Percentiles rank a stretch among this genome's conserved stretches.
phyloP scores from a whole-genome alignment of 1,140 invertebrate species.

The Liolophura sinensis region DNA sequence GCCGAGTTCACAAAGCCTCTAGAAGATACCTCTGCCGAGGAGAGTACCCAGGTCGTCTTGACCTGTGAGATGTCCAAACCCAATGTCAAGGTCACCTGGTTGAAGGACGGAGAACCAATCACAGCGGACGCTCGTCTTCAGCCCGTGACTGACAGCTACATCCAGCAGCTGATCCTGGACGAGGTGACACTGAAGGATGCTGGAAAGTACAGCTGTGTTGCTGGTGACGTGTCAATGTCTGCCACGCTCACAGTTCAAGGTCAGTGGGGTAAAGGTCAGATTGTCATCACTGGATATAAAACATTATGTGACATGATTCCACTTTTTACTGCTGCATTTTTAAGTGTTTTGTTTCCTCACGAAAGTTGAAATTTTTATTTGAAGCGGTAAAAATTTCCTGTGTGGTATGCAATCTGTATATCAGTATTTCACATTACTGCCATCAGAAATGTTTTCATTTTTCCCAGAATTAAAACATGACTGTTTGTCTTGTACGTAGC shows the following conservation, averaged over 20 bases:
- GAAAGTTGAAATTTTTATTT: no score
- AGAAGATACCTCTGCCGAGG: slow-evolving; percentile 75
- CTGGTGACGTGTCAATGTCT: slow-evolving; percentile 44
- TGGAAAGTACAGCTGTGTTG: slow-evolving; percentile 78
- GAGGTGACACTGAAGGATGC: slow-evolving; percentile 79
- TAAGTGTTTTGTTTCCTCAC: no score
- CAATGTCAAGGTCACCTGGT: slow-evolving; percentile 81
- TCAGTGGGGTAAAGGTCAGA: slow-evolving; percentile 20
- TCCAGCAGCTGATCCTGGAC: slow-evolving; percentile 68
- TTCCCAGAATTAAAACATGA: no score
- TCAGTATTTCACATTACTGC: no score
- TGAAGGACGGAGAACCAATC: slow-evolving; percentile 64
- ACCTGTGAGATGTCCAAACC: slow-evolving; percentile 80
- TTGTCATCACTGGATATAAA: not conserved
- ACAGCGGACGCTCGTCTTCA: slow-evolving; percentile 45
- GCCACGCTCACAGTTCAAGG: slow-evolving; percentile 48
- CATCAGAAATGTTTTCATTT: not conserved
- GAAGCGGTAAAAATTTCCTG: no score
- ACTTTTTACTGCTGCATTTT: no score
- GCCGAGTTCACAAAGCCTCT: slow-evolving; percentile 79
- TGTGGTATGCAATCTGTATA: no score
- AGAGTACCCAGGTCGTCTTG: slow-evolving; percentile 77
- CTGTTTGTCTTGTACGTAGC: not conserved
- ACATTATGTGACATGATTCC: no score
- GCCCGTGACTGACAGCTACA: slow-evolving; percentile 46